Percentiles rank a stretch among this genome's conserved stretches.
phyloP scores from a whole-genome alignment of 2,113 vertebrate genomes.

The Aleadryas rufinucha region DNA sequence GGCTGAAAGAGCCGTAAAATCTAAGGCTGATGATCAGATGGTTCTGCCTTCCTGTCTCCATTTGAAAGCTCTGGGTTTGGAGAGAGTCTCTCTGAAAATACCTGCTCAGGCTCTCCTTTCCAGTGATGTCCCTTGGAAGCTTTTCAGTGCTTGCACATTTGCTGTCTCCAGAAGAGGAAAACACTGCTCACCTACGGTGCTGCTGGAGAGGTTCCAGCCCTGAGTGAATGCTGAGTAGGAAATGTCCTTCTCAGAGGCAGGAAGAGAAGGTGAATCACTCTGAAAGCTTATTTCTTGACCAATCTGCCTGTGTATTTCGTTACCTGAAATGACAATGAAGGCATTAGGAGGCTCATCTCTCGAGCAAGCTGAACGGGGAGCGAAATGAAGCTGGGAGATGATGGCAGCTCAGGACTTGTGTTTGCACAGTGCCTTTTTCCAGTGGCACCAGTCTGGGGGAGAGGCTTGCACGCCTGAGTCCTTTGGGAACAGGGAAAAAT shows the following conservation, averaged over 20 bases:
- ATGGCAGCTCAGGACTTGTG: background rate
- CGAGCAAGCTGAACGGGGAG: background rate
- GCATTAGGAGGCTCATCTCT: background rate
- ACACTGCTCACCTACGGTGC: background rate
- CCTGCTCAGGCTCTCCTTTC: background rate
- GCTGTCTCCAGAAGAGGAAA: background rate
- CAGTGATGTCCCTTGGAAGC: background rate
- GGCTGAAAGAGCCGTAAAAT: background rate
- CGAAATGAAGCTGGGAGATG: background rate
- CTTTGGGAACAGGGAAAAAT: background rate
- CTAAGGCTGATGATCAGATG: background rate
- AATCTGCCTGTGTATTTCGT: background rate
- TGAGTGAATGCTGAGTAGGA: background rate
- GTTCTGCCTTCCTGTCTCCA: background rate
- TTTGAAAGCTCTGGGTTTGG: background rate
- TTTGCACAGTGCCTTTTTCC: background rate
- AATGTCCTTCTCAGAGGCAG: conserved; percentile 19
- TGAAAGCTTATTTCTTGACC: background rate
- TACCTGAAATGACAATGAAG: background rate
- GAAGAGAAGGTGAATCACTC: conserved; percentile 11
- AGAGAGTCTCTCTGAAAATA: background rate
- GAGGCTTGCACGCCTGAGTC: background rate
- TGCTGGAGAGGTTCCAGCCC: background rate
- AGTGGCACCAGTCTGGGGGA: background rate
- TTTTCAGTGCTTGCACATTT: background rate